phyloP scores from a whole-genome alignment of 2,113 vertebrate species.

The Thalassoma bifasciatum region DNA sequence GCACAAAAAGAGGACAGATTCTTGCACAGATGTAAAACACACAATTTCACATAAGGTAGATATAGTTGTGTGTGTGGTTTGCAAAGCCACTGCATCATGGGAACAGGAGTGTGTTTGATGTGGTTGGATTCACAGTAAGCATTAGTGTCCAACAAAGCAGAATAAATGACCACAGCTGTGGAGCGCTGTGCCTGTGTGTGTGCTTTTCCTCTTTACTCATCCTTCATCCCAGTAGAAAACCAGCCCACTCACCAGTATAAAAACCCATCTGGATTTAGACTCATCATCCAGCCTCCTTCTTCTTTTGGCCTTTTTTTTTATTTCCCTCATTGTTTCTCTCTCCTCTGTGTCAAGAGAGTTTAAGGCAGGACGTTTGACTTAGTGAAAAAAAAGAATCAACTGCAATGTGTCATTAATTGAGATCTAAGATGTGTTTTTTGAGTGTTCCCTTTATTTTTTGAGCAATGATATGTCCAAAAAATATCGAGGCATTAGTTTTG shows the following conservation, averaged over 20 bases:
- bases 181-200: neutral
- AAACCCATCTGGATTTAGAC: neutral
- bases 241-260: neutral
- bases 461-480: too few relatives aligned
- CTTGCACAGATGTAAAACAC: neutral
- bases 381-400: too few relatives aligned
- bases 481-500: too few relatives aligned
- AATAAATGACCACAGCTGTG: conserved; percentile 46
- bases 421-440: too few relatives aligned
- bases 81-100: conserved; percentile 11
- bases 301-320: neutral
- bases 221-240: conserved; percentile 24
- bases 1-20: too few relatives aligned
- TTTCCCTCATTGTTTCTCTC: too few relatives aligned
- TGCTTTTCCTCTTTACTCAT: conserved; percentile 12
- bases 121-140: neutral
- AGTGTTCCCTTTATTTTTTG: too few relatives aligned
- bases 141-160: neutral
- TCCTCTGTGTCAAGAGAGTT: too few relatives aligned
- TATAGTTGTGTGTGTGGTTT: neutral
- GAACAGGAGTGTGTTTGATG: conserved; percentile 16
- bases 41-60: neutral
- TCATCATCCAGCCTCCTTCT: neutral
- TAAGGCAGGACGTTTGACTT: too few relatives aligned
- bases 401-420: too few relatives aligned